These are phyloP conservation scores for Anguilla pacifica DNA, from an alignment of 2,797 vertebrate species.

Conservation along the genomic window DNA sequence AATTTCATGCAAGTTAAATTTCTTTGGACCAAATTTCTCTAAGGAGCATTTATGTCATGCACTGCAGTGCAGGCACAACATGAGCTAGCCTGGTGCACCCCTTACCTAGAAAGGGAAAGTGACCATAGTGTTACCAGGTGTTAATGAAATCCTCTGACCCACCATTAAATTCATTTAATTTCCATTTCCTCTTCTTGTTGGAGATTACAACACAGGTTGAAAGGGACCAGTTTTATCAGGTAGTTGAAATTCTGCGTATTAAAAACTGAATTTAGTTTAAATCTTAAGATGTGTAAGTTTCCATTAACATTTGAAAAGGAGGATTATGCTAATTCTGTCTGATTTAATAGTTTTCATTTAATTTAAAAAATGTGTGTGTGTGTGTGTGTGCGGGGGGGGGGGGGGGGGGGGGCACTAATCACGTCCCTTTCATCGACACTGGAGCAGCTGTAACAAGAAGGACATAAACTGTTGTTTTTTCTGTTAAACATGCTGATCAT, in stretches of 20 bases:
- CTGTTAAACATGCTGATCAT: not conserved
- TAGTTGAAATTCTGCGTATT: not conserved
- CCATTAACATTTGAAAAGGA: conserved; percentile 1
- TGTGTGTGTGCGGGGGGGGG: too few relatives aligned
- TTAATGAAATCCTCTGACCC: not conserved
- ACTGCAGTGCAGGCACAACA: not conserved
- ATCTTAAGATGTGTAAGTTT: conserved; percentile 5
- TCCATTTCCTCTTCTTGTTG: not conserved
- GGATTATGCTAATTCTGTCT: conserved; percentile 14
- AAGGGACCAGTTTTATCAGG: not conserved
- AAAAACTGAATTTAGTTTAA: not conserved
- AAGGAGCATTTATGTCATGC: not conserved
- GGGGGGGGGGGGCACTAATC: not conserved
- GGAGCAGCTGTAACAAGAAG: not conserved
- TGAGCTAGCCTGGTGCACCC: not conserved
- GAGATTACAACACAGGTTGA: not conserved
- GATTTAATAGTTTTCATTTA: conserved; percentile 11
- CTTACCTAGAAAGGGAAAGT: not conserved
- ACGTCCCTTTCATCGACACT: not conserved
- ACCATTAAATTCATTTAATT: not conserved
- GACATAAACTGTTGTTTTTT: not conserved
- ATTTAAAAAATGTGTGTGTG: not conserved
- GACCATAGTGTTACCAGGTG: not conserved
- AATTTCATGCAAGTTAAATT: not conserved
- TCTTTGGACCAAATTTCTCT: not conserved